Base-by-base conservation (phyloP, 2,888 invertebrate genomes). In the Melanchra persicariae region DNA sequence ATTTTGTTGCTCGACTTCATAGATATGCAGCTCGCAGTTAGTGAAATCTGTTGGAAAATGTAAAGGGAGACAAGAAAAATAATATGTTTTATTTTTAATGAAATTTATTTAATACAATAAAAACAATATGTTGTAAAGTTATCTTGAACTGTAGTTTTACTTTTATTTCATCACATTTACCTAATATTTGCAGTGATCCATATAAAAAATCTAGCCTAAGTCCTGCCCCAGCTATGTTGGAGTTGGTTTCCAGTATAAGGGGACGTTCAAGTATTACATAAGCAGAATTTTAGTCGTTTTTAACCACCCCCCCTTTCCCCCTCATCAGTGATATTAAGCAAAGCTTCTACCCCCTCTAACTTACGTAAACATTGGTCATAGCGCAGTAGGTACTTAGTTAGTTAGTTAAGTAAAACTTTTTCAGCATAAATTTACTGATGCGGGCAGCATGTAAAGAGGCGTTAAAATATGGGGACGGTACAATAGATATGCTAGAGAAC, bases 401-500 rank as follows among this genome's bases (percentile, higher is more conserved):
- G n/a, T n/a, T n/a, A n/a, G n/a, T n/a, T n/a, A n/a, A n/a, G n/a
- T n/a, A n/a, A n/a, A n/a, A 47, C 5, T 58, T 69, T 75, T 47
- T 7, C 87, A 99, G 99, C 76, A 98, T 97, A 34, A 96, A 97
- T 80, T 92, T 97, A 68, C 94, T 99, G 79, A 98, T 99, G 98
- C 96, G 97, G 88, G 96, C 96, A 24, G 98, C 98, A 84, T 98
- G 99, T 89, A 96, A 97, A 90, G 97, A 97, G 91, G 98, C 98
- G 0, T 96, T 96, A 43, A 94, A 95, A 85, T 98, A 97, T 94
- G 98, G 98, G 3, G 97, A 98, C 78, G 89, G 96, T 71, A 91
- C 97, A 5, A 95, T 98, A 59, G 94, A 97, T 1, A 91, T 95
- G 73, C 96, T 97, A 0, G 88, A 96, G 34, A 97, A 97, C 81